Evolutionary conservation across 2,797 vertebrate genomes (phyloP).

Genomic region (Podargus strigoides): DNA sequence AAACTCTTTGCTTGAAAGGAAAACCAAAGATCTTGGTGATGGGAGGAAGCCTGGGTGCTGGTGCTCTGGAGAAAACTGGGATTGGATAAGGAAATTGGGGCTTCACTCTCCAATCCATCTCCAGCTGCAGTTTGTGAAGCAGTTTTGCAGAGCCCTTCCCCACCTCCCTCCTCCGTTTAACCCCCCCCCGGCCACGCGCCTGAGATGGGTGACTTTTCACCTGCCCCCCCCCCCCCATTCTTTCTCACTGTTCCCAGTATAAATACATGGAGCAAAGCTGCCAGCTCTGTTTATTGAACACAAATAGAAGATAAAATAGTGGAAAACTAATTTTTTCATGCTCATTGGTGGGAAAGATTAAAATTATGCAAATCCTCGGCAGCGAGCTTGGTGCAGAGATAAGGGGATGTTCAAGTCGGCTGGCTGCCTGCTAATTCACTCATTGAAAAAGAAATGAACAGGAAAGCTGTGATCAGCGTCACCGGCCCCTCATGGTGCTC

Average conservation of each 20-base stretch:
- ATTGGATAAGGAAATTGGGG: background rate
- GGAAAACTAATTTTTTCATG: conserved; percentile 67
- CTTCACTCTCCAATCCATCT: background rate
- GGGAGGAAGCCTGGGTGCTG: background rate
- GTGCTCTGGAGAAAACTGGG: background rate
- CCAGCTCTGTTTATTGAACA: conserved; percentile 57
- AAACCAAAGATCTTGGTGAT: background rate
- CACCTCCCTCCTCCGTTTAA: background rate
- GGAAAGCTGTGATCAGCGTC: conserved; percentile 6
- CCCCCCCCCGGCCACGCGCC: background rate
- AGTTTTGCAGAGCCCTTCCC: background rate
- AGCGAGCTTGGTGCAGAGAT: conserved; percentile 61
- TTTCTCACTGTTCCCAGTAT: background rate
- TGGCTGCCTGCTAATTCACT: conserved; percentile 67
- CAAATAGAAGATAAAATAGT: conserved; percentile 66
- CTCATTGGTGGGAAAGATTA: conserved; percentile 72
- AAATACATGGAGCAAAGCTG: background rate
- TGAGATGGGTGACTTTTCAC: background rate
- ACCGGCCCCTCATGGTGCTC: background rate
- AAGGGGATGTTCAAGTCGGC: conserved; percentile 66
- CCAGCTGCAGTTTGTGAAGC: background rate
- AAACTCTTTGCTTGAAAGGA: background rate
- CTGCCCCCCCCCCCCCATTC: background rate
- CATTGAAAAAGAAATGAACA: conserved; percentile 46
- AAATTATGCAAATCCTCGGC: conserved; percentile 71